Base-by-base conservation (phyloP, 1,140 invertebrate species). In the Pentalonia nigronervosa region DNA sequence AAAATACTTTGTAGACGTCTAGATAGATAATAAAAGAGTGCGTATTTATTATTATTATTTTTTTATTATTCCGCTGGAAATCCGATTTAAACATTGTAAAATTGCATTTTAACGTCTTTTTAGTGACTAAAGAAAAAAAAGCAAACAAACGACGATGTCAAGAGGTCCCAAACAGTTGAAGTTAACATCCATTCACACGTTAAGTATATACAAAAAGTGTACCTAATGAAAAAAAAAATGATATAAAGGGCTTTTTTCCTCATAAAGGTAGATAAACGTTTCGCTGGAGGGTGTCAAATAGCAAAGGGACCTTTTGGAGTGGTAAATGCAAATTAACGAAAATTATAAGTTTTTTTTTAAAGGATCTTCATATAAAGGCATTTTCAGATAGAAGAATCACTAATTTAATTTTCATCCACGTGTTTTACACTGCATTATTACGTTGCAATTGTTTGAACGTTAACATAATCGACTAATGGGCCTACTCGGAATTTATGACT, bases 251-350 rank as follows among this genome's bases (percentile, higher is more conserved):
- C 48, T 45, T 90, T 90, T 90, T 90, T 53, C 36, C 25, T 56
- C 53, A 41, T 25, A 41, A 48, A 36, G 67, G 67, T 81, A 92
- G 36, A 83, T 81, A 81, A 92, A 48, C 67, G 67, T 83, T 50
- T 92, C 21, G 67, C 90, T 45, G 41, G 67, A 92, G 90, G 67
- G 47, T 48, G 90, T 92, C 90, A 83, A 83, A 76, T 83, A 76
- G 90, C n/a, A 92, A 92, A 92, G 45, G 67, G 67, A 50, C 90
- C 47, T 48, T 92, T 92, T 81, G 8, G 30, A 92, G 47, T 83
- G 67, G 89, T 67, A 67, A 67, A 90, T 90, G 89, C 56, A 90
- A 90, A 90, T 90, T 90, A 90, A 90, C 30, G 25, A 90, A 30
- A 67, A 60, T 90, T 47, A 90, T 60, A 45, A 45, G 20, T 60